Evolutionary conservation across 1,140 invertebrate species (phyloP), one percentile per base, ranked within the genome.

Genomic region (Elysia chlorotica): DNA sequence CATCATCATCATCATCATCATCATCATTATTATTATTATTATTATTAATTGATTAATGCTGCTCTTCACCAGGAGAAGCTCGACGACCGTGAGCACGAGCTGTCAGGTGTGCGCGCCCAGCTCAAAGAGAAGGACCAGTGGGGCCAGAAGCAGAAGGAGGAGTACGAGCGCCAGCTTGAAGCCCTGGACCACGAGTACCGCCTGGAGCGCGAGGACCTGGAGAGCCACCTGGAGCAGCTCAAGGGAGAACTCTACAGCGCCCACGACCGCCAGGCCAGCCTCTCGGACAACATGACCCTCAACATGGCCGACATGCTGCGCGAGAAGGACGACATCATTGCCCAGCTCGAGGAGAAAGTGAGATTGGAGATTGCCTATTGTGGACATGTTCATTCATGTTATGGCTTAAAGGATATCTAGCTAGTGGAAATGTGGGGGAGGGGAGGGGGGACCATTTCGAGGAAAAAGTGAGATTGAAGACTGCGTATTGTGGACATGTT

Each of bases 311-410:
- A 80, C 37, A 75, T 86, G 61, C 36, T 84, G 23, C 62, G 68
- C 23, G 83, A 84, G 65, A 84, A 84, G 35, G 80, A 86, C 78
- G 83, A 82, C 36, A 82, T 81, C 19, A 84, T 86, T 61, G 71
- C 81, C 1, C 82, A 87, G 66, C 73, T 86, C 31, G 83, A 87
- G 59, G 83, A 85, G 62, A 84, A 83, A 76, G 69, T 59, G 17
- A 28, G 10, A 28, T 59, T 48, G 41, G 10, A 48, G n/a, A 48
- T n/a, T 48, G 10, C n/a, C 10, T 48, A 14, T 48, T 48, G 41
- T 48, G 41, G 41, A 48, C 41, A 10, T 14, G 10, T 48, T n/a
- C n/a, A n/a, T n/a, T n/a, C n/a, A n/a, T n/a, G n/a, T n/a, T n/a
- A n/a, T n/a, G n/a, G n/a, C n/a, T n/a, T n/a, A n/a, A n/a, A n/a